Base-by-base conservation (phyloP, 2,113 vertebrate genomes). In the Catagonus wagneri region DNA sequence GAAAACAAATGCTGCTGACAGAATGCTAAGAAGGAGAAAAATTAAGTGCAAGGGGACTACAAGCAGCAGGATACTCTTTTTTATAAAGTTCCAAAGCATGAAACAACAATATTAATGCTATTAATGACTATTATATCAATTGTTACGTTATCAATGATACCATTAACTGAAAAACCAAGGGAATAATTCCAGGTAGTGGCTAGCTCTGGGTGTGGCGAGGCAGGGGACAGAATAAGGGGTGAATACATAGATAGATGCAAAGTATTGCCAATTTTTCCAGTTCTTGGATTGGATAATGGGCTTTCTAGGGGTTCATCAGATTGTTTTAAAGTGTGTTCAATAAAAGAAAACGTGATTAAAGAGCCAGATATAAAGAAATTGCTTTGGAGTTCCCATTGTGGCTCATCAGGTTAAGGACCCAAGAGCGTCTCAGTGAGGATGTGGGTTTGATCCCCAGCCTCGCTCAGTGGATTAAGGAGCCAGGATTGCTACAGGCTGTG, bases 191-290 rank as follows among this genome's bases (percentile, higher is more conserved):
- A 1, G 14, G 71, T 5, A 44, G 16, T 14, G 2, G 2, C n/a
- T 75, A 14, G 29, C 39, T 84, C n/a, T 78, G 72, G 23, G 32
- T 32, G 2, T 32, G 20, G 29, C 14, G 39, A 86, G 61, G 61
- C 29, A 54, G 16, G 32, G 3, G 15, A 15, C 25, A 87, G 50
- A 34, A 69, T 27, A 56, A 1, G 15, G 44, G 19, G 69, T 3
- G n/a, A 54, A 69, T 69, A 52, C 10, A n/a, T 4, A 92, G 10
- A 32, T 39, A 65, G 25, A 39, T 58, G 34, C 15, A 90, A 87
- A 80, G 63, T 80, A 63, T 14, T 58, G 20, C 66, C 81, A 58
- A 68, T 75, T 95, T 96, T 87, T 66, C 85, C 83, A 65, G 52
- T 79, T 68, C 52, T 92, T 44, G 20, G 75, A 56, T 19, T 84